A percentile compares a stretch with the other conserved stretches of the same genome.
Evolutionary conservation across 2,888 invertebrate species (phyloP).

Genomic region (Aplocera efformata): DNA sequence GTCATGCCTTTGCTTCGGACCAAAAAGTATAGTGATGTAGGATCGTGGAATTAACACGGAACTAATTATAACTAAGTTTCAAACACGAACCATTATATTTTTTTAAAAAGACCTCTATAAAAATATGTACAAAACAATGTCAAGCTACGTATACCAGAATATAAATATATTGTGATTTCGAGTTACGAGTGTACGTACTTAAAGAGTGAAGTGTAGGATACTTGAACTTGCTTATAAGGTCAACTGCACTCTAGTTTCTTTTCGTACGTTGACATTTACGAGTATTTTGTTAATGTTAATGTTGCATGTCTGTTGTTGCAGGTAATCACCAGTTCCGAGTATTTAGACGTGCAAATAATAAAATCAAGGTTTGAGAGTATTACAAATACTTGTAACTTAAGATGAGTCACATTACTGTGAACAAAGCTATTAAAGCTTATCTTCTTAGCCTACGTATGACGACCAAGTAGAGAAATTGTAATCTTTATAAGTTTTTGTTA

Average conservation of each 20-base stretch:
- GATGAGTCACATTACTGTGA: no score
- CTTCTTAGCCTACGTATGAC: no score
- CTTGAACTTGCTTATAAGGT: constrained; percentile 40
- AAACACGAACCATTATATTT: no score
- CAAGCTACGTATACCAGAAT: constrained; percentile 28
- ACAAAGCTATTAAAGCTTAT: no score
- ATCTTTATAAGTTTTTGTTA: no score
- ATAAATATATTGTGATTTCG: constrained; percentile 29
- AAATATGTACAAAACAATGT: no score
- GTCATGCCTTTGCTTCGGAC: no score
- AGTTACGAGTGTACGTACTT: constrained; percentile 8
- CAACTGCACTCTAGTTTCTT: constrained; percentile 32
- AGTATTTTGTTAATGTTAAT: constrained; percentile 26
- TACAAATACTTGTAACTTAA: not conserved
- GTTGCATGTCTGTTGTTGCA: constrained; percentile 42
- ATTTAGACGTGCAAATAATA: constrained; percentile 15
- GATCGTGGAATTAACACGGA: no score
- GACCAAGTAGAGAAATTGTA: no score
- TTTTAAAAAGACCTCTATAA: no score
- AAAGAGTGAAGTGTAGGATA: constrained; percentile 14
- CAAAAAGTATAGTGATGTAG: no score
- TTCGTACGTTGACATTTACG: constrained; percentile 30
- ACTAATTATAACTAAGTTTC: no score
- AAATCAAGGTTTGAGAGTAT: constrained; percentile 24
- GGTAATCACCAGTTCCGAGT: constrained; percentile 35